Percentiles rank a stretch among this genome's conserved stretches.
These are phyloP conservation scores for Cairina moschata DNA, from an alignment of 2,113 vertebrate genomes.

Conservation along the genomic window DNA sequence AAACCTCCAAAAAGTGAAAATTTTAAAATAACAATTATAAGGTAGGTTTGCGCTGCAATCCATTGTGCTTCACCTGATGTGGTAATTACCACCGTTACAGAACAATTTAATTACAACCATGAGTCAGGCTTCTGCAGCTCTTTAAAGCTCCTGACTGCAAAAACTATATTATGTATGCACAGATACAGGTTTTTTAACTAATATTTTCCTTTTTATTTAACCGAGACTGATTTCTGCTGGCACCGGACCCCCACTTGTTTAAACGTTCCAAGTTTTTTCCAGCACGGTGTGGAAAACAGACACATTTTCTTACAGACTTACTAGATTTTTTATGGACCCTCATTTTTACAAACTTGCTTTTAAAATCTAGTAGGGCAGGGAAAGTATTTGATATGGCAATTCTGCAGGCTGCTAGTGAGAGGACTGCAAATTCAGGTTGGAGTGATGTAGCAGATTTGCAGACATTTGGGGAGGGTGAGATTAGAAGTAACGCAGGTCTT, in stretches of 20 bases:
- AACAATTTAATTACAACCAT: slow-evolving; percentile 56
- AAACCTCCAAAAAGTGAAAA: not conserved
- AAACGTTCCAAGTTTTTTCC: not conserved
- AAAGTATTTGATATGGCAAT: not conserved
- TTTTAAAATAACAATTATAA: not conserved
- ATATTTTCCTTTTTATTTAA: not conserved
- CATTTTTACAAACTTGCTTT: not conserved
- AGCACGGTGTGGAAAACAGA: not conserved
- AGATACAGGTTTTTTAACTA: not conserved
- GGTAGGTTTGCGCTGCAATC: not conserved
- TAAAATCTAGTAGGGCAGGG: not conserved
- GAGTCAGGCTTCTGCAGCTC: slow-evolving; percentile 35
- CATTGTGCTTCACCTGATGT: slow-evolving; percentile 54
- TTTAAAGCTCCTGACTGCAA: not conserved
- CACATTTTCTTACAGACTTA: not conserved
- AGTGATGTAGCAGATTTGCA: not conserved
- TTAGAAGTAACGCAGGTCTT: not conserved
- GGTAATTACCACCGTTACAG: slow-evolving; percentile 51
- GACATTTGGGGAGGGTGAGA: not conserved
- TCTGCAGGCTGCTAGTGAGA: not conserved
- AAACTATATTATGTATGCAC: not conserved
- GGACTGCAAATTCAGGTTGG: not conserved
- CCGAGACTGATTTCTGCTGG: not conserved
- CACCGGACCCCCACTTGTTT: not conserved
- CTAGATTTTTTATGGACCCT: not conserved